Percentiles rank a stretch among this genome's conserved stretches.
Conservation (phyloP, 2,113 vertebrate species). For the Lanius collurio region DNA sequence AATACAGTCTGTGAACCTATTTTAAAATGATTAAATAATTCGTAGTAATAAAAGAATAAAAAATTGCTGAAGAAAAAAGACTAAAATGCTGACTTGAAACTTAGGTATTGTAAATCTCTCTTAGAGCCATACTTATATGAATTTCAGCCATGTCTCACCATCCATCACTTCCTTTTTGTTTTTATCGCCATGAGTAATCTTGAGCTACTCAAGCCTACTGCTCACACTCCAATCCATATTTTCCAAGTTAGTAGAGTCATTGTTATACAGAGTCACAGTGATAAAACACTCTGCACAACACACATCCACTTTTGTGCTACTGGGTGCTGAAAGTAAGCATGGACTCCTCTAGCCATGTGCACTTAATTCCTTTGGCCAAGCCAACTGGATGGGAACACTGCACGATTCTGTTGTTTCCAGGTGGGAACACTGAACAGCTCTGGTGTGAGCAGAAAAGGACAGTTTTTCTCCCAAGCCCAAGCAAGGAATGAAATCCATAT, state of each 20-base stretch:
- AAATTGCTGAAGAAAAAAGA: not conserved
- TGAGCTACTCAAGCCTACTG: not conserved
- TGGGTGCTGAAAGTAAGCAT: not conserved
- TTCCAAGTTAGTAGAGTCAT: not conserved
- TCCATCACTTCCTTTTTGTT: not conserved
- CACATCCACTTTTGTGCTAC: too few relatives aligned
- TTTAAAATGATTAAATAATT: slow-evolving; percentile 15
- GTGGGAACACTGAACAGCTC: rapidly evolving
- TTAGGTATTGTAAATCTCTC: not conserved
- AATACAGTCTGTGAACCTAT: not conserved
- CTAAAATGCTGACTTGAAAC: not conserved
- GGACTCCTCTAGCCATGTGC: not conserved
- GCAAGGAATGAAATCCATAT: not conserved
- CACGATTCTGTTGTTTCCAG: not conserved
- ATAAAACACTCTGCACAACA: not conserved
- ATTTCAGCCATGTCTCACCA: not conserved
- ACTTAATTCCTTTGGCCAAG: not conserved
- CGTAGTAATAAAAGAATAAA: not conserved
- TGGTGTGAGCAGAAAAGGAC: not conserved
- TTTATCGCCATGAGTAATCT: not conserved
- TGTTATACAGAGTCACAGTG: not conserved
- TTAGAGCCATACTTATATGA: not conserved
- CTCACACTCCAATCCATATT: not conserved
- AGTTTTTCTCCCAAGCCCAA: not conserved
- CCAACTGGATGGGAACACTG: not conserved